Base-by-base conservation (phyloP, 2,797 vertebrate species). In the Neomorphus geoffroyi region DNA sequence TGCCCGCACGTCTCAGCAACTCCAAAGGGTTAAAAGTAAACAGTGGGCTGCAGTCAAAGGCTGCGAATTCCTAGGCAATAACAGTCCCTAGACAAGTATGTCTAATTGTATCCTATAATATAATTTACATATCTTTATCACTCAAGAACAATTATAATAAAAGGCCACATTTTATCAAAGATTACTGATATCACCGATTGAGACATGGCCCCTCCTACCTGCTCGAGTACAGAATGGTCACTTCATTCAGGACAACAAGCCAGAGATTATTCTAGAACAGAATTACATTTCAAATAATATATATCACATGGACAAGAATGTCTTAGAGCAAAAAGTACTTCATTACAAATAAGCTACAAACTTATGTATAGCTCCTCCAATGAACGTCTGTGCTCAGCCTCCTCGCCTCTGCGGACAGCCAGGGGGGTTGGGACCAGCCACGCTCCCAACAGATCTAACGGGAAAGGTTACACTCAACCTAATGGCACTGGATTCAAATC, bases 1-100 rank as follows among this genome's bases (percentile, higher is more conserved):
- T 51, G 43, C 71, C 77, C 22, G 56, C 66, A 86, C 45, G 90
- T 90, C 94, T 94, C 86, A 92, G 94, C 74, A 96, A 94, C 91
- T 94, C 81, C 51, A 2, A 87, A 94, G 71, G 69, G 92, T 93
- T 93, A 85, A 92, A 93, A 96, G 73, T 77, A 94, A 97, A 92
- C 33, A 1, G 0, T 19, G 50, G 91, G 56, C 90, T 81, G 72
- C 91, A 93, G 84, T 70, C 43, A 16, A 96, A 94, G 75, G 90
- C 67, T 89, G 75, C 67, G 75, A 93, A 83, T 78, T 87, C 94
- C 92, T 82, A 79, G 73, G 57, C 33, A 88, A 6, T 53, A 90
- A 82, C 28, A 73, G 77, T 61, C 67, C n/a, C 82, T 86, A 65
- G 81, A 89, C 75, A 75, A 62, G 75, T 22, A 50, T 22, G 67